Percentiles rank a stretch among this genome's conserved stretches.
Evolutionary conservation across 2,888 invertebrate genomes (phyloP).

Genomic region (Caenorhabditis virilis): DNA sequence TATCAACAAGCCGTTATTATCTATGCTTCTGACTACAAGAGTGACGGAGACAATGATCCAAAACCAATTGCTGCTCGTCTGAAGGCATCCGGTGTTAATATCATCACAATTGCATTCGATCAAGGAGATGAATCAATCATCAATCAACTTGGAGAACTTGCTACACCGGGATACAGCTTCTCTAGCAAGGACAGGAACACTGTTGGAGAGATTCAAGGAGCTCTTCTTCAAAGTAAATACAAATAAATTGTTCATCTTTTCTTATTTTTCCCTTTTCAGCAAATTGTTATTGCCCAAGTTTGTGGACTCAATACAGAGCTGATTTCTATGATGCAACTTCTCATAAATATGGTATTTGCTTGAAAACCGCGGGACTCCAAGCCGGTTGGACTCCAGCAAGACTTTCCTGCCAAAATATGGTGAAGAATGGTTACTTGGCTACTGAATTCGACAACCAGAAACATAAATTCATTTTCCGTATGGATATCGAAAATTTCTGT

Average conservation of each 20-base stretch:
- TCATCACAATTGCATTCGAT: slow-evolving; percentile 36
- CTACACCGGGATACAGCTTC: slow-evolving; percentile 19
- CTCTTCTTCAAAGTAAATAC: slow-evolving; percentile 26
- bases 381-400: slow-evolving; percentile 28
- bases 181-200: slow-evolving; percentile 16
- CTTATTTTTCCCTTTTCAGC: slow-evolving; percentile 14
- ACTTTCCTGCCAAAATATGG: slow-evolving; percentile 16
- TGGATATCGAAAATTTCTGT: background rate
- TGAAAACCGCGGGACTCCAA: slow-evolving; percentile 6
- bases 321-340: slow-evolving; percentile 8
- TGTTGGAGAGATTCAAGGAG: slow-evolving; percentile 32
- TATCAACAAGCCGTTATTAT: slow-evolving; percentile 29
- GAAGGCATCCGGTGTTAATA: slow-evolving; percentile 18
- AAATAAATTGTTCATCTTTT: background rate
- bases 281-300: slow-evolving; percentile 36
- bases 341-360: slow-evolving; percentile 27
- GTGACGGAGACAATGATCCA: slow-evolving; percentile 19
- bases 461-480: slow-evolving; percentile 11
- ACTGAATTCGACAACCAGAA: slow-evolving; percentile 20
- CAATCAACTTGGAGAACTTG: slow-evolving; percentile 10
- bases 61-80: slow-evolving; percentile 24
- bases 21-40: slow-evolving; percentile 16
- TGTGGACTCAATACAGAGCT: slow-evolving; percentile 22
- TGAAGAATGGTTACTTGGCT: slow-evolving; percentile 10
- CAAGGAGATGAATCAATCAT: slow-evolving; percentile 25